Evolutionary conservation across 2,888 invertebrate genomes (phyloP), one percentile per base, ranked within the genome.

Genomic region (Strigamia maritima): DNA sequence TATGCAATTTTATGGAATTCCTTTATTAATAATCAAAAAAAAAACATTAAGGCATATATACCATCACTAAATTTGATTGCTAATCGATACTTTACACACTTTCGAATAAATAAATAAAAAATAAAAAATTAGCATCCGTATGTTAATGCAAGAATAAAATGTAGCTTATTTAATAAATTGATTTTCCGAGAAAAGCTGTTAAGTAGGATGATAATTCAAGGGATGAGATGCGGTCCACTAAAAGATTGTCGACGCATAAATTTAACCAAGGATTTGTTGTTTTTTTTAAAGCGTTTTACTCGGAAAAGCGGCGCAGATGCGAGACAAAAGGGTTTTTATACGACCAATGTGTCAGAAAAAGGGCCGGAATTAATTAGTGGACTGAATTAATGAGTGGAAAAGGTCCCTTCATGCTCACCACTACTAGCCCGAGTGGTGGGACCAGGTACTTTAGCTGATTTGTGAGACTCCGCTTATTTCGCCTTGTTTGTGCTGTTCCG

Each of bases 351-450:
- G 65, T 65, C 65, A 65, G 65, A 65, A 65, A 65, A 65, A 65
- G 65, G 60, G 65, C 65, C 24, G 24, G 26, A 65, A 65, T 65
- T 65, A 65, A 65, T 65, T 65, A 65, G 65, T 65, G 65, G 65
- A 65, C 65, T 65, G 24, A 65, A 65, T 65, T 65, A 65, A 65
- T 65, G 65, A 65, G 65, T 65, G 28, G 26, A 26, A 65, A 65
- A 65, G 65, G 65, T 65, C 65, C 65, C 65, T 26, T 26, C 65
- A 10, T 26, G 65, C 65, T 14, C 65, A 65, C 60, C 19, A 26
- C 49, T 4, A 26, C 49, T 2, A 49, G 49, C 49, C 49, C 4
- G 8, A 49, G 10, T 65, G 26, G 65, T n/a, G 26, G 7, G 65
- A 24, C 65, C 26, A 10, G 65, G 65, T 65, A 26, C 24, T 65